phyloP scores from a whole-genome alignment of 37 sponge, comb jelly and placozoan species.

The Lycopodina hypogea region DNA sequence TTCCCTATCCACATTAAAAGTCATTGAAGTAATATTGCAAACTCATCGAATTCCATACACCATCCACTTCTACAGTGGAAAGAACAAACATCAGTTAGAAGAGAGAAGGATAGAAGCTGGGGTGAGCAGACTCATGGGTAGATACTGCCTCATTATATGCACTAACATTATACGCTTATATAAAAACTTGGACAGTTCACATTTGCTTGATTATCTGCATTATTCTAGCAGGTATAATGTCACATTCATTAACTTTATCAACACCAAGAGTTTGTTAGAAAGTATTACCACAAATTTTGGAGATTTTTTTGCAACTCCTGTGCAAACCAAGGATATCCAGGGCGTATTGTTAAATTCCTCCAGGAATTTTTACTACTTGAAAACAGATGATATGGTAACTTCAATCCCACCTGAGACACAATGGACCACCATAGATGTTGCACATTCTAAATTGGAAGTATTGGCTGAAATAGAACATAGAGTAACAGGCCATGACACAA shows the following conservation, averaged over 20 bases:
- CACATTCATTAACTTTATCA: neutral
- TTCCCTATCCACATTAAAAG: neutral
- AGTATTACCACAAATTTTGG: neutral
- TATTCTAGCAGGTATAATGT: neutral
- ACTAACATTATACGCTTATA: neutral
- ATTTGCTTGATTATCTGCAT: neutral
- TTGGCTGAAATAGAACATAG: neutral
- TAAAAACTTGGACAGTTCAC: neutral
- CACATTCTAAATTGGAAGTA: neutral
- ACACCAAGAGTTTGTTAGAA: neutral
- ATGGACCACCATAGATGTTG: neutral
- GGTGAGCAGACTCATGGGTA: neutral
- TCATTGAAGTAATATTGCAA: neutral
- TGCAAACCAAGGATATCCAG: neutral
- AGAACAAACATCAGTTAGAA: neutral
- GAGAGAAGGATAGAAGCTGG: neutral
- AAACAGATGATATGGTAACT: neutral
- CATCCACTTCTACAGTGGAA: neutral
- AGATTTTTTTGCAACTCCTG: neutral
- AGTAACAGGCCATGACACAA: too few species aligned
- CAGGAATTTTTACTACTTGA: slow-evolving; percentile 3
- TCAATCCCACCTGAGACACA: neutral
- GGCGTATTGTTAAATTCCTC: too few species aligned
- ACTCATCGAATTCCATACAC: neutral
- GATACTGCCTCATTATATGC: slow-evolving; percentile 4